phyloP scores from a whole-genome alignment of 2,888 invertebrate genomes.

The Julus scanicus region DNA sequence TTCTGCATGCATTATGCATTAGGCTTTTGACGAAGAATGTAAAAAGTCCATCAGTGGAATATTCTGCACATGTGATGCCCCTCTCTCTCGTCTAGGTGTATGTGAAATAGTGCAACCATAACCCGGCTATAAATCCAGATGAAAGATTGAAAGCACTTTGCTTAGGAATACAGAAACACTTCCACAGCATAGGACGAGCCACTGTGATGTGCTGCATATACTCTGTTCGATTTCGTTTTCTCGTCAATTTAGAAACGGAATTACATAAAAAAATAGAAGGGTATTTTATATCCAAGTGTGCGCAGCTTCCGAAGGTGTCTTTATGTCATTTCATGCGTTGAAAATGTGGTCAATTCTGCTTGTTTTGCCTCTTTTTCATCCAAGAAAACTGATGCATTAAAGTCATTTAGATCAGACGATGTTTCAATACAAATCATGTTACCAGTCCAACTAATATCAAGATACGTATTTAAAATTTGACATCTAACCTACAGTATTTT shows the following conservation, averaged over 20 bases:
- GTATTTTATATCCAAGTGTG: slow-evolving; percentile 11
- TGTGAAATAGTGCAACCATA: slow-evolving; percentile 42
- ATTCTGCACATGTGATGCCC: slow-evolving; percentile 31
- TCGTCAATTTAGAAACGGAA: slow-evolving; percentile 44
- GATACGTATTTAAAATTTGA: no score
- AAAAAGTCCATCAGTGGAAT: slow-evolving; percentile 36
- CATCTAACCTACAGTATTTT: no score
- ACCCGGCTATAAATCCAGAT: slow-evolving; percentile 40
- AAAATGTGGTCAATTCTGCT: neutral
- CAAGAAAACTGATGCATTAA: neutral
- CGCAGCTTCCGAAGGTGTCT: neutral
- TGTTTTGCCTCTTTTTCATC: neutral
- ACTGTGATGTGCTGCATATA: neutral
- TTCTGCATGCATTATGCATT: slow-evolving; percentile 17
- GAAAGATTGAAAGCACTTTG: slow-evolving; percentile 43
- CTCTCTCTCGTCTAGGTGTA: neutral
- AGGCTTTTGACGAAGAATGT: slow-evolving; percentile 45
- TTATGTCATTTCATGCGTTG: neutral
- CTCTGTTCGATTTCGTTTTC: neutral
- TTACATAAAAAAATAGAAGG: slow-evolving; percentile 27
- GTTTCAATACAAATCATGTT: neutral
- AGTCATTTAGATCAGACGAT: neutral
- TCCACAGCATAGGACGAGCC: neutral
- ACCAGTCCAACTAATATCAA: no score
- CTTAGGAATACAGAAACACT: slow-evolving; percentile 40